A percentile compares a stretch with the other conserved stretches of the same genome.
Conservation (phyloP, 1,140 invertebrate species). For the Drosophila kurseongensis region DNA sequence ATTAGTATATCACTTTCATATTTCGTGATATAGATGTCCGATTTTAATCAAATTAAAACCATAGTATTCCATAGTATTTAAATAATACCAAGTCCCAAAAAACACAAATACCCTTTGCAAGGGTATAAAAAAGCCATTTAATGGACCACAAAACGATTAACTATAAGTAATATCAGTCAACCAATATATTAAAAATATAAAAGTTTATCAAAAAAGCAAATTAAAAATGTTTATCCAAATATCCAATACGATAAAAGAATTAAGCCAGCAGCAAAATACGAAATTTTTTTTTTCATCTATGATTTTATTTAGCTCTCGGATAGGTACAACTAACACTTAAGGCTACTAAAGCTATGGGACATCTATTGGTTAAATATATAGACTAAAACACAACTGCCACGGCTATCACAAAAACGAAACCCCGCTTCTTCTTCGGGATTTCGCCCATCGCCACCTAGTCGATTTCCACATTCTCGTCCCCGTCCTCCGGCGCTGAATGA, state of each 20-base stretch:
- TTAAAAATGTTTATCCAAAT: background rate
- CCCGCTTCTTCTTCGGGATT: background rate
- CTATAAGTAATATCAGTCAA: no score
- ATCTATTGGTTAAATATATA: conserved; percentile 27
- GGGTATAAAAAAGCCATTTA: no score
- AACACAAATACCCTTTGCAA: no score
- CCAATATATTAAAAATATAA: no score
- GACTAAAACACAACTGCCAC: conserved; percentile 47
- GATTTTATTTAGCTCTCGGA: conserved; percentile 52
- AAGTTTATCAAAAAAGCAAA: background rate
- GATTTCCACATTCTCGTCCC: conserved; percentile 83
- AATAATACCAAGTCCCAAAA: no score
- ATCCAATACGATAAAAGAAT: background rate
- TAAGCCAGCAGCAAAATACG: background rate
- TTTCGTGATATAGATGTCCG: no score
- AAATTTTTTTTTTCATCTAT: conserved; percentile 11
- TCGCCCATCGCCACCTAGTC: conserved; percentile 46
- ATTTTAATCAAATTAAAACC: no score
- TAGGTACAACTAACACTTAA: conserved; percentile 61
- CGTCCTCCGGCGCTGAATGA: conserved; percentile 64
- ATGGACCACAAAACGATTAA: no score
- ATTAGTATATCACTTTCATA: no score
- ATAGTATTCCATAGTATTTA: no score
- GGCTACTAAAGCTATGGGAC: conserved; percentile 71
- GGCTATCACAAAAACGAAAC: conserved; percentile 66